These are phyloP conservation scores for Macropis europaea DNA, from an alignment of 2,888 invertebrate species.

Conservation along the genomic window DNA sequence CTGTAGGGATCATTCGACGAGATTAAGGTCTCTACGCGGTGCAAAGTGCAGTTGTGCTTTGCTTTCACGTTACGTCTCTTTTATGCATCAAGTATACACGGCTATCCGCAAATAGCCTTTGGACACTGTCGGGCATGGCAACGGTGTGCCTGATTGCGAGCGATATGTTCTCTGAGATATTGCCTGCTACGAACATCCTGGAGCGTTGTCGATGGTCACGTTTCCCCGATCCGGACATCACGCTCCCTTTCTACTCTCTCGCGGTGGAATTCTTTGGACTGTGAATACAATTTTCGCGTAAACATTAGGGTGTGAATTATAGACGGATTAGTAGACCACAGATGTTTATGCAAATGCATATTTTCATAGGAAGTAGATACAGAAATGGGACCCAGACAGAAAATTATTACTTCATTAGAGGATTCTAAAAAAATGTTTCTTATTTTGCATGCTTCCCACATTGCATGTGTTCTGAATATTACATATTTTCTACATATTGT, in stretches of 20 bases:
- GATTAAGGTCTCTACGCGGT: conserved; percentile 34
- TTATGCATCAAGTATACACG: conserved; percentile 60
- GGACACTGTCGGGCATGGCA: conserved; percentile 59
- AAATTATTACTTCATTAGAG: no score
- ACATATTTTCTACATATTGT: no score
- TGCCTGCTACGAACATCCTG: conserved; percentile 59
- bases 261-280: conserved; percentile 32
- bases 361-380: no score
- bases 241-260: conserved; percentile 62
- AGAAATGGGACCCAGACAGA: no score
- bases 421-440: no score
- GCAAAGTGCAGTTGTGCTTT: conserved; percentile 38
- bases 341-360: no score
- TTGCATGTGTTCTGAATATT: no score
- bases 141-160: conserved; percentile 64
- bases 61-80: conserved; percentile 62
- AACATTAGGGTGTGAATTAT: no score
- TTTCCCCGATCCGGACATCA: conserved; percentile 64
- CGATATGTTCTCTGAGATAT: conserved; percentile 63
- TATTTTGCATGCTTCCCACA: no score
- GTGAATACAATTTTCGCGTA: background rate
- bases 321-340: no score
- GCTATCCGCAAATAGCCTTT: conserved; percentile 61
- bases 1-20: conserved; percentile 32
- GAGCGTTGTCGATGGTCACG: conserved; percentile 66